These are phyloP conservation scores for Rhinella marina DNA, from an alignment of 2,797 vertebrate genomes.

Conservation along the genomic window DNA sequence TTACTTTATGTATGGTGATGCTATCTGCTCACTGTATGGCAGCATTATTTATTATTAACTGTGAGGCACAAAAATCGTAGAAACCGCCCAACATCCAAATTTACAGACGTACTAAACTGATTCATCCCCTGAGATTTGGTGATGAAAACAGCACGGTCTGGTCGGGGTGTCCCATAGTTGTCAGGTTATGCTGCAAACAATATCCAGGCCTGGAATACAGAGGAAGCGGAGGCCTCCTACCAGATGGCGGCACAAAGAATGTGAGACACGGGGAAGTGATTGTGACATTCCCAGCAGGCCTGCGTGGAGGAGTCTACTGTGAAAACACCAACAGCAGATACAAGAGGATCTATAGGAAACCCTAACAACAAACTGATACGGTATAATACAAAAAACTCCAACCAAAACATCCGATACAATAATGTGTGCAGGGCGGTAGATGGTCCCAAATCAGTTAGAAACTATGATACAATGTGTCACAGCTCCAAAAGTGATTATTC, in stretches of 20 bases:
- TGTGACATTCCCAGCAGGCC: background rate
- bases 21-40: too few species aligned
- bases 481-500: too few species aligned
- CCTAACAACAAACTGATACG: too few species aligned
- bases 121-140: background rate
- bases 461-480: too few species aligned
- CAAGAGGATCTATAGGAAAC: too few species aligned
- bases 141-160: background rate
- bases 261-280: background rate
- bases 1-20: too few species aligned
- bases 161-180: background rate
- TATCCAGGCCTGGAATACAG: too few species aligned
- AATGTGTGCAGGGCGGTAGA: too few species aligned
- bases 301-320: background rate
- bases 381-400: too few species aligned
- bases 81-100: background rate
- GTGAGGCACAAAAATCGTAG: background rate
- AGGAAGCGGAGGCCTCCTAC: background rate
- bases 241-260: background rate
- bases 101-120: background rate
- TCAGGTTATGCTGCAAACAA: background rate
- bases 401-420: too few species aligned
- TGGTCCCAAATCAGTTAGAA: too few species aligned
- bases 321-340: background rate
- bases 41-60: too few species aligned